phyloP scores from a whole-genome alignment of 2,797 vertebrate genomes.

The Taeniopygia guttata region DNA sequence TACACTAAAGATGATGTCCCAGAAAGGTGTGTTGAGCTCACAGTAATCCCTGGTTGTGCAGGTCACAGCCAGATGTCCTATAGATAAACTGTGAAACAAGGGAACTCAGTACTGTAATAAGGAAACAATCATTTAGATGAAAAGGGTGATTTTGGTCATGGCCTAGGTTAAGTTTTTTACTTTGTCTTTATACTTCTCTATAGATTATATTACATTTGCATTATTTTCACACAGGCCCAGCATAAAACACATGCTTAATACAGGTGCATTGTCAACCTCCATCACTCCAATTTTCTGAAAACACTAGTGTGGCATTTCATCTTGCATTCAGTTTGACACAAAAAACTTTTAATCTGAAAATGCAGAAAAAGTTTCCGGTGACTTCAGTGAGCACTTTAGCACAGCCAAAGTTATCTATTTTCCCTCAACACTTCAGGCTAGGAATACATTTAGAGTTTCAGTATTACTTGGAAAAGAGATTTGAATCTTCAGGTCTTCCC shows the following conservation, averaged over 20 bases:
- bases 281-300: neutral
- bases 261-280: neutral
- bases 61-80: neutral
- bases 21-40: neutral
- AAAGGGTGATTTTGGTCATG: neutral
- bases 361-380: neutral
- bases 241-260: neutral
- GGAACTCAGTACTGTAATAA: neutral
- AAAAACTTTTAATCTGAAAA: neutral
- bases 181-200: neutral
- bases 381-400: neutral
- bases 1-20: neutral
- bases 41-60: accelerated
- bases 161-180: neutral
- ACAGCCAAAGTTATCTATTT: accelerated
- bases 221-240: neutral
- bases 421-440: neutral
- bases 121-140: neutral
- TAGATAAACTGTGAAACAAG: neutral
- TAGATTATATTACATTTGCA: neutral
- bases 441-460: neutral
- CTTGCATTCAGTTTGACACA: neutral
- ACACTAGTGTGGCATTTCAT: neutral
- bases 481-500: neutral
- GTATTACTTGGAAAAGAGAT: neutral